These are phyloP conservation scores for Pangasius larnaudii DNA, from an alignment of 2,797 vertebrate genomes.

Conservation along the genomic window DNA sequence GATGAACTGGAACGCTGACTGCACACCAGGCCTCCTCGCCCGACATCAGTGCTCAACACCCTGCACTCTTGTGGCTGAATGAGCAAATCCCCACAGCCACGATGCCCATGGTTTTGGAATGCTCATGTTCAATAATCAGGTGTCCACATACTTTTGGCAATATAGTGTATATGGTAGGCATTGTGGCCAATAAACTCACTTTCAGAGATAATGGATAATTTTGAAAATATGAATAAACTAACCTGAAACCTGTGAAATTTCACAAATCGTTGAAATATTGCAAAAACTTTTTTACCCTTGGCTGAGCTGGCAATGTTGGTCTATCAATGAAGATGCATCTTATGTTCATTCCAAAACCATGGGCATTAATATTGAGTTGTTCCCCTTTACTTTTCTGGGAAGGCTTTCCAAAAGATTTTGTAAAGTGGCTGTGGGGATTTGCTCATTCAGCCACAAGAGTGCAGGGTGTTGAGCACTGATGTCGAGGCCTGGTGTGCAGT, in stretches of 20 bases:
- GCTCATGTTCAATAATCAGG: not conserved
- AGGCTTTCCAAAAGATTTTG: not conserved
- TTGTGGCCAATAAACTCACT: not conserved
- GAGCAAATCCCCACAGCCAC: not conserved
- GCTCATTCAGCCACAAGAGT: not conserved
- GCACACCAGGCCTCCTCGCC: no score
- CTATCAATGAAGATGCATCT: not conserved
- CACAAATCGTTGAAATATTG: not conserved
- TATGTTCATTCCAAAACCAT: not conserved
- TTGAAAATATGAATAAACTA: not conserved
- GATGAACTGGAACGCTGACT: no score
- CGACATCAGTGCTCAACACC: not conserved
- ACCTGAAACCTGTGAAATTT: not conserved
- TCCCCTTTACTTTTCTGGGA: not conserved
- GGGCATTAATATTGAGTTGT: not conserved
- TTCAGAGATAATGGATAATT: not conserved
- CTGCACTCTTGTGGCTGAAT: not conserved
- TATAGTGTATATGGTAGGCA: not conserved
- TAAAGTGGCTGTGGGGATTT: not conserved
- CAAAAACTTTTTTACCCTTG: not conserved
- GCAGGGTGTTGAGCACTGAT: not conserved
- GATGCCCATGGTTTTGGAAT: not conserved
- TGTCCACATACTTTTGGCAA: not conserved
- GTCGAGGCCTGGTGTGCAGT: no score
- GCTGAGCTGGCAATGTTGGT: no score